Base-by-base conservation (phyloP, 35 echinoderm and acorn worm species). In the Apostichopus californicus region DNA sequence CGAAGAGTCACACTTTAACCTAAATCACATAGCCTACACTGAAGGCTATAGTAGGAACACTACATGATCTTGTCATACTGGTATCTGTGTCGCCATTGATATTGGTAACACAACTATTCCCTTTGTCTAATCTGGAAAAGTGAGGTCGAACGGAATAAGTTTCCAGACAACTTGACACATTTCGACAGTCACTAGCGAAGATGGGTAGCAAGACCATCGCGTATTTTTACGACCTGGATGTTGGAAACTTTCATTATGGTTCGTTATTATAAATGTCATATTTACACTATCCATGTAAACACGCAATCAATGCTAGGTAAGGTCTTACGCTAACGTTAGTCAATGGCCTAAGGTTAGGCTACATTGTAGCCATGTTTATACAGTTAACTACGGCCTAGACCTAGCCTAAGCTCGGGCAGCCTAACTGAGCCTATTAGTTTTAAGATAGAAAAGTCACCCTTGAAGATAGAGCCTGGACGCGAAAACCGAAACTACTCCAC, bases 161-260 rank as follows among this genome's bases (percentile, higher is more conserved):
- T 75, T n/a, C 79, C 9, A 14, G 12, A 56, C 18, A 91, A 66
- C 56, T 72, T 82, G 7, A 0, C 2, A 22, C 14, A 1, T 20
- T 15, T 20, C 86, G 81, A 18, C 75, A n/a, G 13, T 18, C 66
- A 22, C 24, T 78, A 59, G 63, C 54, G 60, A 91, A 91, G 57
- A 97, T 97, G 95, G 92, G 90, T 26, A 94, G 63, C 79, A 94
- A 93, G 87, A 96, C 95, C 22, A 96, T 99, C 80, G 94, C 97
- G 22, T 99, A 99, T 90, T 99, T 99, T 92, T 99, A 99, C 60
- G 97, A 99, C 86, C 77, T 95, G 14, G 97, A 99, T 90, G 97
- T 99, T 10, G 97, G 97, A 23, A 99, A 99, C 85, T 99, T 99
- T 93, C 97, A 99, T 87, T 99, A 99, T 99, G 97, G 97, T 96